Base-by-base conservation (phyloP, 1,140 invertebrate genomes). In the Phthorimaea operculella region DNA sequence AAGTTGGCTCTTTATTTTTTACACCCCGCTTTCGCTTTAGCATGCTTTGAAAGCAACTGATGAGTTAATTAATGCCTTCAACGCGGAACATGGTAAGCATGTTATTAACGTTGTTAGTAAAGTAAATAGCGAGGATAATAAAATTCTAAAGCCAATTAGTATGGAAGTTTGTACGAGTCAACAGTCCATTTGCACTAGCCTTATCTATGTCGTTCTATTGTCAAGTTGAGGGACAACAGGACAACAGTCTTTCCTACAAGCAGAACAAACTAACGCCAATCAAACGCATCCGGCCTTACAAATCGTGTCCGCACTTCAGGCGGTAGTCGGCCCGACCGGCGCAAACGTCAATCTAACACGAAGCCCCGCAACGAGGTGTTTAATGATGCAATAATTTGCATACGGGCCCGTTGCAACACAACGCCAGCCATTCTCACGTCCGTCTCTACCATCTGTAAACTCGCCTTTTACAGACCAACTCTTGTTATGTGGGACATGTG, bases 331-430 rank as follows among this genome's bases (percentile, higher is more conserved):
- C 55, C 52, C 61, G 54, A 59, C 51, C 57, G 7, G 17, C 58
- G 58, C 65, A 61, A 62, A 67, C 65, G 81, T 82, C 81, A 75
- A 73, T 73, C 75, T 68, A 76, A 75, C 74, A 68, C 78, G 68
- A 76, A 76, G 72, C 68, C 71, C 54, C 64, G 62, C 68, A 68
- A 64, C 72, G 59, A 76, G 74, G 78, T 81, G 78, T 80, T 80
- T 85, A 85, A 85, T 81, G 82, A 85, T 80, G 75, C 79, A 76
- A 85, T 79, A 76, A 83, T 85, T 83, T 85, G 79, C 82, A 85
- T 85, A 80, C 73, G 63, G 21, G 63, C 57, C 68, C 72, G 68
- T 66, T 63, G 70, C 59, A 60, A 62, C 60, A 70, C 64, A 69
- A 72, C 70, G 56, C 68, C 52, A 66, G 50, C 76, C 70, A 80